Evolutionary conservation across 2,113 vertebrate species (phyloP), one percentile per base, ranked within the genome.

Genomic region (Aptenodytes patagonicus): DNA sequence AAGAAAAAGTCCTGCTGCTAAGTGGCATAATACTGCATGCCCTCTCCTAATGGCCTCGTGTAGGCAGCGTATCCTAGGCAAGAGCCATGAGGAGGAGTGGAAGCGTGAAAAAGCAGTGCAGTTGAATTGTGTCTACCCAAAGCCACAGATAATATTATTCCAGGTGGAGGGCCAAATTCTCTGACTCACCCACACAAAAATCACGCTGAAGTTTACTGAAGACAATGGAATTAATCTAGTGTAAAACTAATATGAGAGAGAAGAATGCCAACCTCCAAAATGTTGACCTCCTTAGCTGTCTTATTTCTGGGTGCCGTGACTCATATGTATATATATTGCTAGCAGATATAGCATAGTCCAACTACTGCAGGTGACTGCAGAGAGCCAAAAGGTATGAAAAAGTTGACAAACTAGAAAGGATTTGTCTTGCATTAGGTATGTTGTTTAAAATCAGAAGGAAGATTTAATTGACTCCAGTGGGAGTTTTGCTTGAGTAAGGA

Each of bases 81-180:
- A 72, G 42, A 77, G 58, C 32, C 2, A 14, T 2, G 44, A 79
- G 57, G 32, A 90, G 64, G 36, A 93, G 58, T 42, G 46, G 78
- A 51, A 87, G 36, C 0, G 1, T 70, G 71, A 66, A 89, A 72
- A 83, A 72, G 34, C 57, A 60, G 25, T 29, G 4, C 75, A 3
- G 66, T 10, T 66, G 29, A 81, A 68, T 54, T 42, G 34, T 62
- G 44, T 4, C 83, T 65, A 16, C 29, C 65, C 66, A 64, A 38
- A 93, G 24, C 11, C 70, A 77, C 38, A 9, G 72, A 66, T 42
- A 60, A 80, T 57, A 66, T 40, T n/a, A 69, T 79, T 77, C n/a
- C 66, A 94, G 83, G 70, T 96, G 62, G 44, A 90, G 88, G 55
- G 40, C 87, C 93, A 94, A 77, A 70, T 94, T 83, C 82, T 75